Percentiles rank a stretch among this genome's conserved stretches.
phyloP scores from a whole-genome alignment of 2,797 vertebrate species.

The Menidia menidia region DNA sequence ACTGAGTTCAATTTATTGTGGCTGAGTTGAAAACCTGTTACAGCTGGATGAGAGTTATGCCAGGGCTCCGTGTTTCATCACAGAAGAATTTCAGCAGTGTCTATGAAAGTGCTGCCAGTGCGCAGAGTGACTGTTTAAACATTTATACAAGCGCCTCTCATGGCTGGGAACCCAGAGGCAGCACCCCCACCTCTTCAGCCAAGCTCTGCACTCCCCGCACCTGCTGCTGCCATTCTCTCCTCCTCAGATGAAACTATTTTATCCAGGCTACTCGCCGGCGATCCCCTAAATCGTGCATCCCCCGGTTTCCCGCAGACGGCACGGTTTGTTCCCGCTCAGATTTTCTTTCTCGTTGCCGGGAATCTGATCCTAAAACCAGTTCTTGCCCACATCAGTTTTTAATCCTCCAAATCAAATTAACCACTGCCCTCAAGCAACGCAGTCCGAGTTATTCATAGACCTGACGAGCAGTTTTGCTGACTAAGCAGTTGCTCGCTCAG shows the following conservation, averaged over 20 bases:
- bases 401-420: slow-evolving; percentile 39
- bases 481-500: slow-evolving; percentile 39
- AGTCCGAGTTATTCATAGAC: slow-evolving; percentile 54
- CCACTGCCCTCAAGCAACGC: slow-evolving; percentile 21
- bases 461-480: slow-evolving; percentile 55
- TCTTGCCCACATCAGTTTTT: slow-evolving; percentile 17
- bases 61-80: slow-evolving; percentile 18
- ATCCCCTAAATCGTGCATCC: slow-evolving; percentile 11
- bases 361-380: slow-evolving; percentile 15
- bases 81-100: slow-evolving; percentile 41
- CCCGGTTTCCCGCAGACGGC: background rate
- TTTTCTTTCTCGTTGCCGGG: background rate
- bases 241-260: slow-evolving; percentile 23
- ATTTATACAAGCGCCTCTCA: slow-evolving; percentile 62
- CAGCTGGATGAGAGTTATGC: slow-evolving; percentile 18
- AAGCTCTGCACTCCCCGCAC: slow-evolving; percentile 28
- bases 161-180: slow-evolving; percentile 45
- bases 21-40: slow-evolving; percentile 29
- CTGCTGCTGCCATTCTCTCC: slow-evolving; percentile 51
- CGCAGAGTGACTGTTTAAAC: slow-evolving; percentile 66
- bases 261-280: slow-evolving; percentile 23
- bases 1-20: slow-evolving; percentile 12
- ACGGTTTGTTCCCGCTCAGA: background rate
- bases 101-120: slow-evolving; percentile 32
- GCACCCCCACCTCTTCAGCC: slow-evolving; percentile 25